A percentile compares a stretch with the other conserved stretches of the same genome.
Conservation (phyloP, 1,140 invertebrate genomes). For the Ceratosolen fusciceps region DNA sequence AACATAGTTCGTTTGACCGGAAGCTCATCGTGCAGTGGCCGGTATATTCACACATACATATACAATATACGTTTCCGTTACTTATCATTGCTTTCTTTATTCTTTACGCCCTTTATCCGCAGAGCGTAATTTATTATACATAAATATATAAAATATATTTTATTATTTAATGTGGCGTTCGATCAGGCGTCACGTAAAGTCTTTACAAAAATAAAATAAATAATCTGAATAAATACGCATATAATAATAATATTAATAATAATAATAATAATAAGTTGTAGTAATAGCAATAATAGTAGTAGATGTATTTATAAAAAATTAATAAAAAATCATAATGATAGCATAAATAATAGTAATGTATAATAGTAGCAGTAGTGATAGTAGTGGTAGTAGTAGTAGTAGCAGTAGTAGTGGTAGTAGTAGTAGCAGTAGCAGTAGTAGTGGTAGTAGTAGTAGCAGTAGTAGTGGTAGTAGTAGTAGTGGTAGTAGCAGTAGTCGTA, state of each 20-base stretch:
- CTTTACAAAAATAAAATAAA: constrained; percentile 71
- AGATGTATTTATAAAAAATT: too few relatives aligned
- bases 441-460: too few relatives aligned
- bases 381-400: too few relatives aligned
- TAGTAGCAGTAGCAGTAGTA: too few relatives aligned
- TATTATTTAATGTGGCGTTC: constrained; percentile 64
- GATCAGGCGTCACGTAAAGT: constrained; percentile 63
- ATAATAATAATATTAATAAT: constrained; percentile 55
- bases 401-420: too few relatives aligned
- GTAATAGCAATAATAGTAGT: constrained; percentile 41
- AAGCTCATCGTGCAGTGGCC: constrained; percentile 36
- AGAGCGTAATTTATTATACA: constrained; percentile 47
- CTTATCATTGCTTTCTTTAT: constrained; percentile 20
- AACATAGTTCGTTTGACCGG: constrained; percentile 35
- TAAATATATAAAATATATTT: constrained; percentile 54
- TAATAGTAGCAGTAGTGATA: too few relatives aligned
- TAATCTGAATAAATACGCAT: constrained; percentile 70
- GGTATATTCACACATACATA: constrained; percentile 31
- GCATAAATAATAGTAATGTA: constrained; percentile 45
- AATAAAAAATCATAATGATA: constrained; percentile 36
- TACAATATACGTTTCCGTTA: constrained; percentile 12
- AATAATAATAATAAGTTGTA: constrained; percentile 44
- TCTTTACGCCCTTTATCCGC: constrained; percentile 40
- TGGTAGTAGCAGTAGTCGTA: too few relatives aligned
- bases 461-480: too few relatives aligned